Evolutionary conservation across 2,888 invertebrate genomes (phyloP), one percentile per base, ranked within the genome.

Genomic region (Rhodophaea formosa): DNA sequence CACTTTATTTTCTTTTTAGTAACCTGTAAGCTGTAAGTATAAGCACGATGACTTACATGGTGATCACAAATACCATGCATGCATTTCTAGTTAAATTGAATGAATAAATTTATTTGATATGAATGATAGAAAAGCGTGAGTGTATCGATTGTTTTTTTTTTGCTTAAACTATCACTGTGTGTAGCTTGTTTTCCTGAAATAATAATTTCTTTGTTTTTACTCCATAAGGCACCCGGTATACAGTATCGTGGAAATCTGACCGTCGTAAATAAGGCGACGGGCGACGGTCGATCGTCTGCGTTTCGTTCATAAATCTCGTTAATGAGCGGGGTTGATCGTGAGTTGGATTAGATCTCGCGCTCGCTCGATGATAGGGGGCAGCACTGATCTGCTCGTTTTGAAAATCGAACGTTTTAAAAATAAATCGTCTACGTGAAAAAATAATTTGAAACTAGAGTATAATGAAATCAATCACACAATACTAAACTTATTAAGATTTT

Each of bases 231-330:
- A 71, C 73, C 54, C 47, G 53, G 53, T 56, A 61, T 17, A 49
- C 15, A 58, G 42, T 63, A 62, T 66, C 63, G 55, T 51, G 53
- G 53, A 47, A 47, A 63, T 61, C 57, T 56, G 59, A 55, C 29
- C 56, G 57, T 56, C 57, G 62, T 62, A 62, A 88, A 88, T 86
- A 86, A 86, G 81, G 80, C 76, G 77, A 79, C 75, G 73, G 80
- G 75, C 80, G 82, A 81, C 82, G 80, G 80, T 78, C 76, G 74
- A 72, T 77, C 82, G 84, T 84, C 85, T 82, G 77, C 74, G 81
- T 84, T 80, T 78, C 77, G 80, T 79, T 83, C 82, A 88, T 90
- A 90, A 88, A 90, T 90, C 88, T 86, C 77, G 80, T 88, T 89
- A 90, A 90, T 90, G 90, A 90, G 88, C 80, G 79, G 83, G 80